Evolutionary conservation across 2,888 invertebrate species (phyloP).

Genomic region (Tridacna crocea): DNA sequence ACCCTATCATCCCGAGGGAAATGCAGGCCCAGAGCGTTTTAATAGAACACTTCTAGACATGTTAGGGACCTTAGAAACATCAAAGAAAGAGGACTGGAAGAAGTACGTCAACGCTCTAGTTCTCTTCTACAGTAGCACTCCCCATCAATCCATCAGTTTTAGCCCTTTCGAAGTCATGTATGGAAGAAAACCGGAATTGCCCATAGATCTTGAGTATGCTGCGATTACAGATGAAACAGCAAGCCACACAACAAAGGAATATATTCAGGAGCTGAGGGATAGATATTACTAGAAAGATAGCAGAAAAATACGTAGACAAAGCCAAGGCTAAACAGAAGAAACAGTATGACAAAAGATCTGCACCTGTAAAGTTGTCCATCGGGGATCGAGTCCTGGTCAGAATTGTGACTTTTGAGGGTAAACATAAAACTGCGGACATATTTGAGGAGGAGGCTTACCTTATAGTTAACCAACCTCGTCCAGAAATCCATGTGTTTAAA

Average conservation of each 20-base stretch:
- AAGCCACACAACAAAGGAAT: too few relatives aligned
- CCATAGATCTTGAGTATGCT: background rate
- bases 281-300: background rate
- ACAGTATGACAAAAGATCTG: background rate
- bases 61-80: background rate
- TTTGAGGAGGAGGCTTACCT: background rate
- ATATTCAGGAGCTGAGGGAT: background rate
- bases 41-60: background rate
- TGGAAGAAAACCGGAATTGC: too few relatives aligned
- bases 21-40: background rate
- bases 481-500: background rate
- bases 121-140: background rate
- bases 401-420: background rate
- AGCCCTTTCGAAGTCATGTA: background rate
- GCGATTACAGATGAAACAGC: too few relatives aligned
- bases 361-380: background rate
- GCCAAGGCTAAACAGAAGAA: background rate
- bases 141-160: background rate
- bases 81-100: conserved; percentile 2
- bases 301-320: background rate
- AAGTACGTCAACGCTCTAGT: conserved; percentile 4
- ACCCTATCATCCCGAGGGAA: conserved; percentile 3
- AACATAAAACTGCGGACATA: background rate
- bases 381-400: background rate
- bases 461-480: background rate